These are phyloP conservation scores for Serinus canaria DNA, from an alignment of 2,113 vertebrate genomes.

Conservation along the genomic window DNA sequence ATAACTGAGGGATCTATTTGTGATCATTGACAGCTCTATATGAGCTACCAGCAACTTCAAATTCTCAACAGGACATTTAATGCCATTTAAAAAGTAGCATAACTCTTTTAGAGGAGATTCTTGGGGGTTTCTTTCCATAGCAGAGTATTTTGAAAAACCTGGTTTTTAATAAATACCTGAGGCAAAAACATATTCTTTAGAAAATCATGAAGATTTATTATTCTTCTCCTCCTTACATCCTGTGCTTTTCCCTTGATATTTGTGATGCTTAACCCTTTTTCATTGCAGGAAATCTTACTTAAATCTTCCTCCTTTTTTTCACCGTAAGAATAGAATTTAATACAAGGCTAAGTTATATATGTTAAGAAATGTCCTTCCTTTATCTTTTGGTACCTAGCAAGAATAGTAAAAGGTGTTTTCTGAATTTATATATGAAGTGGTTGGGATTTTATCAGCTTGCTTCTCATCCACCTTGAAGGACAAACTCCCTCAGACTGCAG, in stretches of 20 bases:
- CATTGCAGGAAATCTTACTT: not conserved
- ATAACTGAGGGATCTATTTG: not conserved
- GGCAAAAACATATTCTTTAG: not conserved
- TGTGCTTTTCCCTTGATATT: not conserved
- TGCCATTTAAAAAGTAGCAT: not conserved
- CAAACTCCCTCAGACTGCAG: not conserved
- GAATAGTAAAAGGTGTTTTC: not conserved
- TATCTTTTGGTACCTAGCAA: not conserved
- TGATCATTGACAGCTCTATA: not conserved
- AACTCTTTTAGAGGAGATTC: not conserved
- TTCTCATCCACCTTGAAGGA: not conserved
- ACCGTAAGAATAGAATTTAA: not conserved
- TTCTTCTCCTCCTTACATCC: not conserved
- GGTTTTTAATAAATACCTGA: not conserved
- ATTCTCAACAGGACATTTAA: not conserved
- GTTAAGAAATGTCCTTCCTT: not conserved
- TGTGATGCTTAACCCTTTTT: not conserved
- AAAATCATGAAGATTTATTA: not conserved
- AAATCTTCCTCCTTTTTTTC: not conserved
- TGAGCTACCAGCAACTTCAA: not conserved
- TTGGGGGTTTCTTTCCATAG: not conserved
- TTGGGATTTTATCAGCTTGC: not conserved
- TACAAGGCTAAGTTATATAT: not conserved
- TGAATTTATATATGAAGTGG: not conserved
- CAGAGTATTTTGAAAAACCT: not conserved